Conservation (phyloP, 2,888 invertebrate genomes). For the Tineola bisselliella region DNA sequence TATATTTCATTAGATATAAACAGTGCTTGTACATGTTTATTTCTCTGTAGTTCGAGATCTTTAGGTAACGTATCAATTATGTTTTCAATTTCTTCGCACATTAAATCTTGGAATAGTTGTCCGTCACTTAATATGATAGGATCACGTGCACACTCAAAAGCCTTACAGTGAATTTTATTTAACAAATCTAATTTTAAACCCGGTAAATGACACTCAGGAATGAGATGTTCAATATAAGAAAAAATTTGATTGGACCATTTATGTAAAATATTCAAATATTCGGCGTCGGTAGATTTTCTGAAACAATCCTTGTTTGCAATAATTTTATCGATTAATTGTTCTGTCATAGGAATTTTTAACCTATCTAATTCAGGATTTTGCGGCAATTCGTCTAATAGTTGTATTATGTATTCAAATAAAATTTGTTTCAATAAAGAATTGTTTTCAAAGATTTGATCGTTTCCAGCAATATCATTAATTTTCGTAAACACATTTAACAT, state of each 20-base stretch:
- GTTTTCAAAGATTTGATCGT: slow-evolving; percentile 29
- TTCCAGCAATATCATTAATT: slow-evolving; percentile 12
- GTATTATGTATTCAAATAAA: slow-evolving; percentile 43
- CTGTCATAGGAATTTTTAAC: not conserved
- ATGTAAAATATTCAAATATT: not conserved
- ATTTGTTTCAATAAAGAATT: slow-evolving; percentile 36
- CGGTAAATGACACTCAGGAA: not conserved
- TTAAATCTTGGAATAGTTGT: not conserved
- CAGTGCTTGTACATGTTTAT: not conserved
- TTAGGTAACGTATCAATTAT: not conserved
- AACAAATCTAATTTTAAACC: not conserved
- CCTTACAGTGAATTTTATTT: not conserved
- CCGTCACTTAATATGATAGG: not conserved
- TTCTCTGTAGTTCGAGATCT: not conserved
- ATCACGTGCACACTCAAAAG: not conserved
- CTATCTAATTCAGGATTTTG: slow-evolving; percentile 28
- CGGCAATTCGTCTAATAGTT: slow-evolving; percentile 33
- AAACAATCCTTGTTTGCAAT: not conserved
- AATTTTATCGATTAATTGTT: not conserved
- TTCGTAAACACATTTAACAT: not conserved
- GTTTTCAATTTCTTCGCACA: not conserved
- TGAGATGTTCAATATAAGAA: not conserved
- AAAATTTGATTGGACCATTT: not conserved
- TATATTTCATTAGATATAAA: not conserved
- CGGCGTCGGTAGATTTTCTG: not conserved